Base-by-base conservation (phyloP, 1,140 invertebrate genomes). In the Eriocheir sinensis region DNA sequence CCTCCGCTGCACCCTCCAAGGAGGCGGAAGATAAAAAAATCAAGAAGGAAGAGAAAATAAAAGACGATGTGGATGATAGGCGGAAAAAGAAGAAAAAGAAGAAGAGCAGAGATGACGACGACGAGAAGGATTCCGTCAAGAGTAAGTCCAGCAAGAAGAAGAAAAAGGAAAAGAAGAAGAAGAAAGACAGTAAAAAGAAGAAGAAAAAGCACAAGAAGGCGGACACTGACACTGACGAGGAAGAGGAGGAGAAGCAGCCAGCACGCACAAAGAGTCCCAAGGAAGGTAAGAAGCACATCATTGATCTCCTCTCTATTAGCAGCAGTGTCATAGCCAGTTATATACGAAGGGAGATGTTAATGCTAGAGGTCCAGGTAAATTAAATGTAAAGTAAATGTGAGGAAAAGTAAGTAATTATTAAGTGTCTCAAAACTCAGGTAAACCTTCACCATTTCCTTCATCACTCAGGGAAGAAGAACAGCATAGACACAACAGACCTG, bases 131-230 rank as follows among this genome's bases (percentile, higher is more conserved):
- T 72, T 92, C 89, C 41, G 90, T 86, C n/a, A 94, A 94, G 34
- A 92, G 81, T 40, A 94, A 88, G 21, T 92, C 89, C 17, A 83
- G 72, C 83, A 93, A 93, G 38, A 94, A 90, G 36, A 94, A 94
- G 89, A 94, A 94, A 88, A 94, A 94, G 80, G 89, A 94, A 79
- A 94, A 94, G 94, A 91, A 94, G 27, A 94, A 94, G 79, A 92
- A 94, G 44, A 94, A 92, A 30, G 53, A 94, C 3, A 88, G 80
- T 15, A 91, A 94, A 44, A 94, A 91, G 30, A 94, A 94, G 36
- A 94, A 94, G 94, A 91, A 94, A 34, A 94, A 94, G 27, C 89
- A 91, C 48, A 92, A 94, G 36, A 40, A 83, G 27, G 72, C 79
- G 44, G 34, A 89, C 17, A 34, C 44, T 36, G 94, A 94, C 2